Evolutionary conservation across 2,113 vertebrate species (phyloP).

Genomic region (Phylloscopus whistleri): DNA sequence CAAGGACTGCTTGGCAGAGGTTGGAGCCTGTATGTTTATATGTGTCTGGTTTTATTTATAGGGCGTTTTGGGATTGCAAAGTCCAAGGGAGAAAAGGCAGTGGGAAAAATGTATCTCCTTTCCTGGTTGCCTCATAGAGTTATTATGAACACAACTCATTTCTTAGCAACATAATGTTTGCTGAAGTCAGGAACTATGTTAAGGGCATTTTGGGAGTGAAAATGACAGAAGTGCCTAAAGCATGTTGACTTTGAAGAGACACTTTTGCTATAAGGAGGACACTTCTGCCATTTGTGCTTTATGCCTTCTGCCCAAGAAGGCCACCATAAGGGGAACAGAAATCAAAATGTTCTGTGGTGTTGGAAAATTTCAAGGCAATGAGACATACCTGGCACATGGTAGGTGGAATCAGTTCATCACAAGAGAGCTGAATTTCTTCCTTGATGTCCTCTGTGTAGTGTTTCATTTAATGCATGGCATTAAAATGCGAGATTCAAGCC

Average conservation of each 20-base stretch:
- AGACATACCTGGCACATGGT: background rate
- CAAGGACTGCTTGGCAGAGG: background rate
- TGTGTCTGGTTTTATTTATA: slow-evolving; percentile 4
- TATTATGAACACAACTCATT: background rate
- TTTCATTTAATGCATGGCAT: background rate
- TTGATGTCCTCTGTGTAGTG: background rate
- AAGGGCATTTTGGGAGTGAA: background rate
- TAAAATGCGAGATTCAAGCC: slow-evolving; percentile 8
- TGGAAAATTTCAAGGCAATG: background rate
- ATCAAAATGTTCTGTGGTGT: background rate
- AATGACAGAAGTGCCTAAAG: background rate
- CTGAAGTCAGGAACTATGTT: background rate
- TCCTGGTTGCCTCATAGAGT: background rate
- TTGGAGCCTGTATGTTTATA: background rate
- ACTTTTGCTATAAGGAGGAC: background rate
- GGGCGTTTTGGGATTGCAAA: background rate
- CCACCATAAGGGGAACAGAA: background rate
- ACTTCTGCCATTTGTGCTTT: background rate
- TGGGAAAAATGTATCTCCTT: background rate
- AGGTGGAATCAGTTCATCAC: background rate
- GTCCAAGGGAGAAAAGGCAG: background rate
- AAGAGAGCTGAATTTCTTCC: background rate
- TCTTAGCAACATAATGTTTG: background rate
- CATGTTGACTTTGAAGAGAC: background rate
- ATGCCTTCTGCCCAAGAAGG: background rate